These are phyloP conservation scores for Nyctibius grandis DNA, from an alignment of 2,797 vertebrate genomes.

Conservation along the genomic window DNA sequence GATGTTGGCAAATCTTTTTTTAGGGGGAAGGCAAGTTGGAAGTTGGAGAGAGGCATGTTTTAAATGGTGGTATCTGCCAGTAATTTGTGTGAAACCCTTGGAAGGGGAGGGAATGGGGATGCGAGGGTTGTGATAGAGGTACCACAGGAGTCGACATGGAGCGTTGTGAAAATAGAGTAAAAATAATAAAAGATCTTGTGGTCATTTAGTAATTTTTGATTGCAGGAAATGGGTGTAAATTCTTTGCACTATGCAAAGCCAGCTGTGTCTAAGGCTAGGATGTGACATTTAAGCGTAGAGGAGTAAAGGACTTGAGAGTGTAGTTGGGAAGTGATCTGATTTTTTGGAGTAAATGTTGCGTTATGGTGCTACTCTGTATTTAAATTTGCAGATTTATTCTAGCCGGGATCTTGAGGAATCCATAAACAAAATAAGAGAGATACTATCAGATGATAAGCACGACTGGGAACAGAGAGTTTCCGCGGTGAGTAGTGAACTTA, in stretches of 20 bases:
- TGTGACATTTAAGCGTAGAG: neutral
- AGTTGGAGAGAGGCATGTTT: neutral
- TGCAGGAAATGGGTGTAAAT: neutral
- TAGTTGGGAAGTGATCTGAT: neutral
- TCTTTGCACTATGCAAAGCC: neutral
- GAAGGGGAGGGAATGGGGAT: neutral
- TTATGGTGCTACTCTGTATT: slow-evolving; percentile 7
- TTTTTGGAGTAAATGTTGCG: neutral
- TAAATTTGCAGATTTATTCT: slow-evolving; percentile 88
- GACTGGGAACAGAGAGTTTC: slow-evolving; percentile 96
- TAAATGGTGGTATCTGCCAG: neutral
- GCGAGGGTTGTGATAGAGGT: neutral
- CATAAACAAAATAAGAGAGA: slow-evolving; percentile 91
- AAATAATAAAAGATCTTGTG: neutral
- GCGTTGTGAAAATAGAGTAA: neutral
- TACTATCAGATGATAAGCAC: slow-evolving; percentile 94
- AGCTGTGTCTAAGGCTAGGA: neutral
- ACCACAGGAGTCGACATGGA: neutral
- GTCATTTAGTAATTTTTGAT: neutral
- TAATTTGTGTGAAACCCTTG: neutral
- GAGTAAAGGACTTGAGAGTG: neutral
- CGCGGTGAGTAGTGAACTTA: slow-evolving; percentile 80
- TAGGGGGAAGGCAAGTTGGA: neutral
- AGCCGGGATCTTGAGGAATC: slow-evolving; percentile 94
- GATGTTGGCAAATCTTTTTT: neutral